These are phyloP conservation scores for Synergus japonicus DNA, from an alignment of 2,888 invertebrate genomes.

Conservation along the genomic window DNA sequence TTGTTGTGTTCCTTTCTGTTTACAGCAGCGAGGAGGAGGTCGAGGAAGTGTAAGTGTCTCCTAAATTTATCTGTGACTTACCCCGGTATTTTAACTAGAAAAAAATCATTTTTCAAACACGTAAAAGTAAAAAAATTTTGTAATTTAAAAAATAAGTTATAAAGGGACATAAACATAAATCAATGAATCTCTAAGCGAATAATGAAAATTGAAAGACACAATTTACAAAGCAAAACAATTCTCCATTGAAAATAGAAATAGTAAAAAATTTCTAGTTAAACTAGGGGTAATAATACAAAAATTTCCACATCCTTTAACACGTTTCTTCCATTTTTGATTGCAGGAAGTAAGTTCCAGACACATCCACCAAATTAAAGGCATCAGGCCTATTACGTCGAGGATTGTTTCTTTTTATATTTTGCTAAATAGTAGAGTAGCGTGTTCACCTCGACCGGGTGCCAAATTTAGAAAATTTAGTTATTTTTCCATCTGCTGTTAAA, in stretches of 20 bases:
- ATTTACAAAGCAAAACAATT: background rate
- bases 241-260: constrained; percentile 13
- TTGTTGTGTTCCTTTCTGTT: constrained; percentile 68
- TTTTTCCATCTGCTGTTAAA: constrained; percentile 36
- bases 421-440: constrained; percentile 25
- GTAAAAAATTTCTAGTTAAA: constrained; percentile 38
- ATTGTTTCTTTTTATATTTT: constrained; percentile 29
- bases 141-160: background rate
- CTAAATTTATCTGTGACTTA: constrained; percentile 43
- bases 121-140: background rate
- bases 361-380: constrained; percentile 41
- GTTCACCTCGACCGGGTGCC: constrained; percentile 27
- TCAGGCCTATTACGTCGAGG: constrained; percentile 18
- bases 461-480: constrained; percentile 11
- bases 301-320: constrained; percentile 45
- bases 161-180: background rate
- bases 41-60: constrained; percentile 87
- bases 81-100: constrained; percentile 10
- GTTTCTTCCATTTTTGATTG: constrained; percentile 73
- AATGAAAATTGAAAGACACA: background rate
- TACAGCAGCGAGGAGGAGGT: constrained; percentile 86
- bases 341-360: constrained; percentile 79
- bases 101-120: background rate
- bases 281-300: constrained; percentile 27
- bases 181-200: no score